A percentile compares a stretch with the other conserved stretches of the same genome.
Evolutionary conservation across 2,113 vertebrate species (phyloP).

Genomic region (Vulpes lagopus): DNA sequence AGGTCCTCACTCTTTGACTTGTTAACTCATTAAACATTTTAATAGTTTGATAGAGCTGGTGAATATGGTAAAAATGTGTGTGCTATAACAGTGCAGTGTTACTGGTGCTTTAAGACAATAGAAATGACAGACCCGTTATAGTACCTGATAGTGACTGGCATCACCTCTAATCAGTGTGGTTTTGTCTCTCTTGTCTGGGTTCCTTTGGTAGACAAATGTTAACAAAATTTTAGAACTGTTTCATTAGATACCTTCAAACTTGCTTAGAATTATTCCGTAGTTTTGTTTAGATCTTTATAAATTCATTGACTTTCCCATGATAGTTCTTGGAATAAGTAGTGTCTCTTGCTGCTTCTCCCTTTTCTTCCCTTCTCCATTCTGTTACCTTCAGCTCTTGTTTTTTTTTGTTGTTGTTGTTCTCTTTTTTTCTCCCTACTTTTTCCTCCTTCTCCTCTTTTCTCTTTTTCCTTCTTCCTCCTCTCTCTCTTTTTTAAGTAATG

Average conservation of each 20-base stretch:
- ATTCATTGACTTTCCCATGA: neutral
- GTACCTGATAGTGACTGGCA: neutral
- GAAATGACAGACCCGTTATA: neutral
- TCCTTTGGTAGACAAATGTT: neutral
- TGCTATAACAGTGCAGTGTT: neutral
- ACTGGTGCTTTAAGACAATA: neutral
- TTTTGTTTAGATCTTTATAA: neutral
- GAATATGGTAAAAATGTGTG: neutral
- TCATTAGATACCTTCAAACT: neutral
- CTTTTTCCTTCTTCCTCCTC: neutral
- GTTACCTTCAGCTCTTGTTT: neutral
- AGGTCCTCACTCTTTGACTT: neutral
- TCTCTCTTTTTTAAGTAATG: neutral
- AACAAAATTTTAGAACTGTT: neutral
- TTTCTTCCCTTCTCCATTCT: neutral
- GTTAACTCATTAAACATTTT: slow-evolving; percentile 12
- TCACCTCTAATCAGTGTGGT: neutral
- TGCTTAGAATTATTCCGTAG: neutral
- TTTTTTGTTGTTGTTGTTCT: neutral
- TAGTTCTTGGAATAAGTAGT: neutral
- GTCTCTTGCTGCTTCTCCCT: neutral
- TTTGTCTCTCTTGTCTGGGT: slow-evolving; percentile 15
- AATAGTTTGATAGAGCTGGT: neutral
- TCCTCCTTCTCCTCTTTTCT: neutral
- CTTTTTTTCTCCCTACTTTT: neutral